Base-by-base conservation (phyloP, 1,140 invertebrate genomes). In the Meloidogyne exigua region DNA sequence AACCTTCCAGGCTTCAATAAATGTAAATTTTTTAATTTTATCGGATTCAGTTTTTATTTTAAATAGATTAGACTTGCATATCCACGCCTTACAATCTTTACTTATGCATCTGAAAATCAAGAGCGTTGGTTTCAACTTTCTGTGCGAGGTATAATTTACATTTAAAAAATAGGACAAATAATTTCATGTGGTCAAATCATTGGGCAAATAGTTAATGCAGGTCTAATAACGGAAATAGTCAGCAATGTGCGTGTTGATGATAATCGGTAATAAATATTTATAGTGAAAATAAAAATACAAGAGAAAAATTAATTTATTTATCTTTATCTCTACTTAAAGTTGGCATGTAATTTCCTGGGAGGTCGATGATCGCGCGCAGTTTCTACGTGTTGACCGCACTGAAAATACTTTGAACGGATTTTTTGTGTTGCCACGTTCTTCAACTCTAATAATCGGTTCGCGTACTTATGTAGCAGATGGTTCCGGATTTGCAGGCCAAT, bases 331-430 rank as follows among this genome's bases (percentile, higher is more conserved):
- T 7, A 57, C 7, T n/a, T 15, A 57, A 18, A 70, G 73, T 76
- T 86, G 87, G 87, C 85, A 86, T 76, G 42, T 80, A 21, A 73
- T 86, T 1, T 80, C 82, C 57, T 86, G 85, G 85, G 85, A 86
- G 71, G 82, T 83, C 10, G 82, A 84, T 75, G 76, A 72, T n/a
- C 68, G 13, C 0, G 32, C 80, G 64, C 44, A 76, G 39, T 69
- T 84, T 18, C 76, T 77, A 62, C 79, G 79, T 77, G 82, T 86
- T 4, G 84, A 86, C 71, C 49, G 65, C 15, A 68, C 66, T 9
- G 75, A 85, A 57, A 81, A 80, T 26, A 69, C 57, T 23, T 21
- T 84, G 5, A 79, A 73, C 1, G 75, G 67, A 1, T 77, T 79
- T 23, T 80, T 79, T 49, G 57, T 86, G 36, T 72, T 87, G 28